Evolutionary conservation across 2,888 invertebrate species (phyloP).

Genomic region (Isoperla grammatica): DNA sequence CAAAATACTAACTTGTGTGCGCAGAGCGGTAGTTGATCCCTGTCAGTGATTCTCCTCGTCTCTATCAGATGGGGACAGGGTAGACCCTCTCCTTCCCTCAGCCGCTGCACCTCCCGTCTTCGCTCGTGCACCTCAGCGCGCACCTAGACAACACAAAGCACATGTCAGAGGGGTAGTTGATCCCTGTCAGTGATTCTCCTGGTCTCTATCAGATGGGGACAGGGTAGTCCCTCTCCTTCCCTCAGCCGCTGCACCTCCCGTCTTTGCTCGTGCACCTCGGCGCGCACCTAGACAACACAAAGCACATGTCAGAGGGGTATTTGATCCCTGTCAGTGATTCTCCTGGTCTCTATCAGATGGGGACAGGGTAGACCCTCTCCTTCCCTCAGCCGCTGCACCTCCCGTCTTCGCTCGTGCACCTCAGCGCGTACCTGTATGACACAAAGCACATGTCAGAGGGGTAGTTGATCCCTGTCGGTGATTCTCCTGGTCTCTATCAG

Average conservation of each 20-base stretch:
- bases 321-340: slow-evolving; percentile 37
- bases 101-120: slow-evolving; percentile 37
- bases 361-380: slow-evolving; percentile 42
- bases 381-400: slow-evolving; percentile 39
- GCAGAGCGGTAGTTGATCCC: slow-evolving; percentile 39
- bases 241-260: too few species aligned
- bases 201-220: too few species aligned
- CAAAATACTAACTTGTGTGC: slow-evolving; percentile 38
- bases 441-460: too few species aligned
- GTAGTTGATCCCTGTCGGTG: slow-evolving; percentile 37
- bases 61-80: slow-evolving; percentile 42
- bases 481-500: slow-evolving; percentile 39
- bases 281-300: too few species aligned
- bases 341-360: slow-evolving; percentile 40
- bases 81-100: slow-evolving; percentile 41
- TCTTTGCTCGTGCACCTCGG: too few species aligned
- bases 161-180: too few species aligned
- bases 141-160: slow-evolving; percentile 33
- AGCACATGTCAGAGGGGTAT: slow-evolving; percentile 40
- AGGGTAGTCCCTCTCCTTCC: too few species aligned
- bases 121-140: slow-evolving; percentile 40
- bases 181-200: too few species aligned
- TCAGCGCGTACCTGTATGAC: slow-evolving; percentile 40
- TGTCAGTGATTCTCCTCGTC: slow-evolving; percentile 37
- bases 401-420: slow-evolving; percentile 38